These are phyloP conservation scores for Coryphaenoides rupestris DNA, from an alignment of 2,113 vertebrate species.

Conservation along the genomic window DNA sequence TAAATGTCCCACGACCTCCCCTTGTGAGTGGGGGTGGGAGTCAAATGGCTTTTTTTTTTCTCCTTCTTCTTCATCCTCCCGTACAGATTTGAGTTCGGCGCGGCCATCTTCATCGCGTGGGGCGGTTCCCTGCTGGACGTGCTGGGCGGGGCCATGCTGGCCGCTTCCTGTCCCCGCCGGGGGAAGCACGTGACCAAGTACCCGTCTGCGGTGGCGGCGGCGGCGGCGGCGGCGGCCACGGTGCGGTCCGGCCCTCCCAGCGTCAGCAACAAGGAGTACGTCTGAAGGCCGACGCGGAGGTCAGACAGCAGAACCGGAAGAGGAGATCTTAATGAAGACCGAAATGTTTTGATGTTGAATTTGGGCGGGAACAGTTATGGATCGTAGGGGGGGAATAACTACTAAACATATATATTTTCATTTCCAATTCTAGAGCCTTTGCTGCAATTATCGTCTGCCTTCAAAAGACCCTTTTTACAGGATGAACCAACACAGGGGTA, in stretches of 20 bases:
- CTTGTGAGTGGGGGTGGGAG: not conserved
- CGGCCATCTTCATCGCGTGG: conserved; percentile 87
- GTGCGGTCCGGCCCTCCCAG: no score
- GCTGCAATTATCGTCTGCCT: conserved; percentile 24
- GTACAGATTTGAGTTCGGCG: conserved; percentile 85
- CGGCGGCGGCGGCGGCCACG: not conserved
- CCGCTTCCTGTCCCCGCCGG: conserved; percentile 79
- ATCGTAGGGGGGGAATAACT: conserved; percentile 27
- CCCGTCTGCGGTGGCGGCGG: conserved; percentile 46
- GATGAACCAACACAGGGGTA: no score
- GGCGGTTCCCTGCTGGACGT: conserved; percentile 80
- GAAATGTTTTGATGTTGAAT: conserved; percentile 22
- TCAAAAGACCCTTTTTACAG: no score
- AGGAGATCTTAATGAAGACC: not conserved
- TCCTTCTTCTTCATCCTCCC: not conserved
- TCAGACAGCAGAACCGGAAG: conserved; percentile 20
- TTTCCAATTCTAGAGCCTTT: conserved; percentile 24
- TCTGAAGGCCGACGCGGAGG: conserved; percentile 60
- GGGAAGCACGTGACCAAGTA: conserved; percentile 76
- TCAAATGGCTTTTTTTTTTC: not conserved
- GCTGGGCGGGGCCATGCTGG: conserved; percentile 80
- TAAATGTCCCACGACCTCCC: not conserved
- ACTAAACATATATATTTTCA: conserved; percentile 36
- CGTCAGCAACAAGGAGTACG: conserved; percentile 79
- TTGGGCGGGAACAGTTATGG: conserved; percentile 12